Base-by-base conservation (phyloP, 1,140 invertebrate genomes). In the Drosophila parabipectinata region DNA sequence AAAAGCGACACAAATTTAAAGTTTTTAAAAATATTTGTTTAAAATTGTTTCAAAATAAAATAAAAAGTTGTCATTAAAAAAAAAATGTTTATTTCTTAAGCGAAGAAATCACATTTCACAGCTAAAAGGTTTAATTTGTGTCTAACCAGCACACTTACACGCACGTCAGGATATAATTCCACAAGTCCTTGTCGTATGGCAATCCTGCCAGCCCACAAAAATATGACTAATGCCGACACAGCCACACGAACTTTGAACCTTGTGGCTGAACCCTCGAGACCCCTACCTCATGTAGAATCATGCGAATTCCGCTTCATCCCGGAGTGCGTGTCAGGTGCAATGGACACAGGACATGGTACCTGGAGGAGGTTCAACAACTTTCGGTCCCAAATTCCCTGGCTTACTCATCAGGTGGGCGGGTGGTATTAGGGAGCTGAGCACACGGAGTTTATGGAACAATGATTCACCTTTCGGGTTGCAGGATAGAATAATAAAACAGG, bases 161-260 rank as follows among this genome's bases (percentile, higher is more conserved):
- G 44, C 44, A 47, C 30, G 14, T 4, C 37, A 14, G 32, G 24
- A 56, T 56, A 45, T 7, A 9, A 26, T 39, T 55, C 37, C 45
- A 21, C 28, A 51, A 52, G n/a, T 37, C 30, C 9, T 15, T 18
- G 30, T 10, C 28, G 32, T 9, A 15, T 12, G 30, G 21, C 14
- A 34, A 37, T 53, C 24, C 24, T 18, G 30, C 9, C 30, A 21
- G 41, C 2, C 24, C 12, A 7, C 24, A 41, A 28, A 34, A 28
- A 61, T 41, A 71, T 75, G 59, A 71, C 30, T 56, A 71, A 60
- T 64, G 41, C 24, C 10, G n/a, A 8, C 32, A 21, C 9, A 61
- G 10, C 18, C 44, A 45, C 47, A 55, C 60, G 75, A 79, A 79
- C 77, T 77, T 79, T 79, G 77, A 79, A 74, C 77, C 47, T 47